Evolutionary conservation across 2,888 invertebrate species (phyloP).

Genomic region (Julus scandinavius): DNA sequence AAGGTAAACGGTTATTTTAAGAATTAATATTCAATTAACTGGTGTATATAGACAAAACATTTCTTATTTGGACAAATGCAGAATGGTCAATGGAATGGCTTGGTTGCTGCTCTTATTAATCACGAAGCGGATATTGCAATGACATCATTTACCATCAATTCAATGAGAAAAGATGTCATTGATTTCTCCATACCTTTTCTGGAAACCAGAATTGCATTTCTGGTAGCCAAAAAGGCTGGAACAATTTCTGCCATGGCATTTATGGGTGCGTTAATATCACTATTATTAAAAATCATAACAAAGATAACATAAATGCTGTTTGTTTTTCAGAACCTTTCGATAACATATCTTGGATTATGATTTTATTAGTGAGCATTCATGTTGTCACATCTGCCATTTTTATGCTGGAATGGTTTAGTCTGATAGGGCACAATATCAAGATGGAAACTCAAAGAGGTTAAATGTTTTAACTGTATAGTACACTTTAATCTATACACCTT

Average conservation of each 20-base stretch:
- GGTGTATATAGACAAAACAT: too few species aligned
- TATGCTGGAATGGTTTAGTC: not conserved
- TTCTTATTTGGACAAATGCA: not conserved
- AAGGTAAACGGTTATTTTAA: not conserved
- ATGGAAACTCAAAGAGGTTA: not conserved
- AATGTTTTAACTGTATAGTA: too few species aligned
- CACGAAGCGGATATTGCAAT: not conserved
- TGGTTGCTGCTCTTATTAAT: not conserved
- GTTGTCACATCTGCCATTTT: not conserved
- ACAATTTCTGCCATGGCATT: not conserved
- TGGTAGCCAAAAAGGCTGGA: not conserved
- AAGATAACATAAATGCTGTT: too few species aligned
- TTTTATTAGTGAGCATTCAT: not conserved
- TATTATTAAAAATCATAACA: not conserved
- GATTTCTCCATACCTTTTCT: not conserved
- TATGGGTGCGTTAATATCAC: not conserved
- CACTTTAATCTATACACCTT: too few species aligned
- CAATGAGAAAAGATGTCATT: not conserved
- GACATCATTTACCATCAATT: not conserved
- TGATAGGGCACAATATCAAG: not conserved
- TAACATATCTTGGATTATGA: not conserved
- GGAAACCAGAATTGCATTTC: not conserved
- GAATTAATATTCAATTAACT: too few species aligned
- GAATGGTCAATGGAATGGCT: not conserved
- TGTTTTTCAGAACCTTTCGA: not conserved